These are phyloP conservation scores for Athetis lepigone DNA, from an alignment of 2,888 invertebrate genomes.

Conservation along the genomic window DNA sequence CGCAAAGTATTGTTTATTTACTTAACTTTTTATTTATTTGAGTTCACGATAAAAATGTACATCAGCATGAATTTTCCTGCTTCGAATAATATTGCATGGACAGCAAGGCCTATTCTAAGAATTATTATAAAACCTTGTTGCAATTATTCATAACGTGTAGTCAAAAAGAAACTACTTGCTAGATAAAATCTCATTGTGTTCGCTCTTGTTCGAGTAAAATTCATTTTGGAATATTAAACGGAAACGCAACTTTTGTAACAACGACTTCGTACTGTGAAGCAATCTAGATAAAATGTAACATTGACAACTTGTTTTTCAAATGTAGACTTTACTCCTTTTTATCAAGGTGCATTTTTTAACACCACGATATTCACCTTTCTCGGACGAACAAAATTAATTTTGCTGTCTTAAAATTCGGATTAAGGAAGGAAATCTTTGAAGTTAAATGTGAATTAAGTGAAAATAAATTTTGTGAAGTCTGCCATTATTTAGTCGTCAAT, in stretches of 20 bases:
- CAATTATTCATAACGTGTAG: slow-evolving; percentile 34
- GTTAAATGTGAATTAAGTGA: slow-evolving; percentile 3
- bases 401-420: not conserved
- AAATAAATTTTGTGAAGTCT: slow-evolving; percentile 17
- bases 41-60: no score
- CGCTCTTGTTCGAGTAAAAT: slow-evolving; percentile 21
- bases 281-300: slow-evolving; percentile 36
- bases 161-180: slow-evolving; percentile 16
- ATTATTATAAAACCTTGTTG: slow-evolving; percentile 5
- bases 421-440: not conserved
- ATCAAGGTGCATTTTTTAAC: slow-evolving; percentile 8
- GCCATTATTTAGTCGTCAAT: slow-evolving; percentile 41
- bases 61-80: no score
- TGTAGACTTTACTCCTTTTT: slow-evolving; percentile 6
- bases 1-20: no score
- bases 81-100: not conserved
- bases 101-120: slow-evolving; percentile 15
- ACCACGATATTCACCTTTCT: slow-evolving; percentile 10
- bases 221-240: slow-evolving; percentile 31
- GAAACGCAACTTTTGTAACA: slow-evolving; percentile 7
- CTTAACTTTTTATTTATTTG: no score
- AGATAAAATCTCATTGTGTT: slow-evolving; percentile 21
- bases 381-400: slow-evolving; percentile 16
- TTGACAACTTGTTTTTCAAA: slow-evolving; percentile 2
- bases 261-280: slow-evolving; percentile 7